Conservation (phyloP, 92 coral and sea anemone species). For the Siderastrea radians region DNA sequence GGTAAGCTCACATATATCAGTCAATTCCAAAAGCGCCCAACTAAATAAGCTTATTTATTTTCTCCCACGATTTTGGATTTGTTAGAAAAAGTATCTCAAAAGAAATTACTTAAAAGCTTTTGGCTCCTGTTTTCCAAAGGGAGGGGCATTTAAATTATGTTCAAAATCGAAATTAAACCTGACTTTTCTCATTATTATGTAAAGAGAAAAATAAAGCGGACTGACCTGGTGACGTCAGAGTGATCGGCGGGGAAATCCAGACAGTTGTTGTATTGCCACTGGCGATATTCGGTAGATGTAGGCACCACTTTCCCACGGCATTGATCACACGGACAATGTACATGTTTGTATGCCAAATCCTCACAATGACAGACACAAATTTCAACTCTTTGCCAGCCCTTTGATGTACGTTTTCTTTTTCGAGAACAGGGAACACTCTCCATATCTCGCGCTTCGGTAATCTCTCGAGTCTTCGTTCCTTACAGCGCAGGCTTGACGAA, state of each 20-base stretch:
- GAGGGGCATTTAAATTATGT: too few relatives aligned
- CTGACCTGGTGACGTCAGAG: too few relatives aligned
- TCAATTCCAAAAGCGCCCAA: too few relatives aligned
- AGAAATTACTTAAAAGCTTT: too few relatives aligned
- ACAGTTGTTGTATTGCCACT: neutral
- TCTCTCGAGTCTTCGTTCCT: neutral
- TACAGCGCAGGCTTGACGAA: neutral
- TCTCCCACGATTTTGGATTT: too few relatives aligned
- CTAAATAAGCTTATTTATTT: too few relatives aligned
- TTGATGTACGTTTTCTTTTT: neutral
- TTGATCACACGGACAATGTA: slow-evolving; percentile 5
- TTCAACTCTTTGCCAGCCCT: neutral
- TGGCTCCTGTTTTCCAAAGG: too few relatives aligned
- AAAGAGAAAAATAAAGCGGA: too few relatives aligned
- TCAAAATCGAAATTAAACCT: too few relatives aligned
- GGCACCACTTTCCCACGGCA: neutral
- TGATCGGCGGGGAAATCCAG: neutral
- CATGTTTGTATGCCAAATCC: neutral
- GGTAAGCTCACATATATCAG: too few relatives aligned
- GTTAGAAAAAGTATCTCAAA: too few relatives aligned
- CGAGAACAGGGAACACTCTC: neutral
- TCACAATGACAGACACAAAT: neutral
- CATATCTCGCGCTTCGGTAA: neutral
- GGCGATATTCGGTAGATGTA: neutral
- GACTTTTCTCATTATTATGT: too few relatives aligned